Evolutionary conservation across 2,113 vertebrate genomes (phyloP), one percentile per base, ranked within the genome.

Genomic region (Anhinga rufa): DNA sequence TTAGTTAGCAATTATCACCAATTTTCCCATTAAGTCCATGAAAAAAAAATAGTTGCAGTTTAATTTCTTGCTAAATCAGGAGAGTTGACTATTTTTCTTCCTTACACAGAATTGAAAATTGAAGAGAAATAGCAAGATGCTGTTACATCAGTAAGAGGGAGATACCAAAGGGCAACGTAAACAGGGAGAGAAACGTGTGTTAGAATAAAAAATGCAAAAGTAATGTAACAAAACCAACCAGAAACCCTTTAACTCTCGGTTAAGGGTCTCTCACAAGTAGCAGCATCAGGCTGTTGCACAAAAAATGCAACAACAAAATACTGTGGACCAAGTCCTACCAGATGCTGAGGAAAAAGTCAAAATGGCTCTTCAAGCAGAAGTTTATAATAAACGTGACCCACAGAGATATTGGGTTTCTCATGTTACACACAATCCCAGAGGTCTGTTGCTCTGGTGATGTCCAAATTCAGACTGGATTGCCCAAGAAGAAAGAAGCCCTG

Each of bases 21-120:
- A 93, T 97, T 95, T 97, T 92, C 62, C 71, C 87, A 93, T 86
- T 93, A 97, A 92, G 77, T 78, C 74, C 84, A 84, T 84, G 49
- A 97, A 96, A 81, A 94, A 97, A 96, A 95, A 96, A 92, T 28
- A 93, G 29, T 57, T 97, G 91, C 78, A 91, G 85, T 93, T 97
- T 94, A 86, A 97, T 95, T 97, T 88, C 88, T 84, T 72, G 64
- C 75, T 97, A 94, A 94, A 97, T 96, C 46, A 60, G 88, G 78
- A 66, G 85, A 96, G 87, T 57, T 92, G 89, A 77, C 65, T 88
- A 2, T 55, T 85, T 82, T 90, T 46, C 78, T 93, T 96, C 95
- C 76, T 95, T 81, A 92, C n/a, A 90, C 32, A 77, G 44, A 48
- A 92, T 3, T 77, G 68, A 69, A 95, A 95, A 96, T n/a, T 64